Evolutionary conservation across 2,888 invertebrate genomes (phyloP), one percentile per base, ranked within the genome.

Genomic region (Athripsodes cinereus): DNA sequence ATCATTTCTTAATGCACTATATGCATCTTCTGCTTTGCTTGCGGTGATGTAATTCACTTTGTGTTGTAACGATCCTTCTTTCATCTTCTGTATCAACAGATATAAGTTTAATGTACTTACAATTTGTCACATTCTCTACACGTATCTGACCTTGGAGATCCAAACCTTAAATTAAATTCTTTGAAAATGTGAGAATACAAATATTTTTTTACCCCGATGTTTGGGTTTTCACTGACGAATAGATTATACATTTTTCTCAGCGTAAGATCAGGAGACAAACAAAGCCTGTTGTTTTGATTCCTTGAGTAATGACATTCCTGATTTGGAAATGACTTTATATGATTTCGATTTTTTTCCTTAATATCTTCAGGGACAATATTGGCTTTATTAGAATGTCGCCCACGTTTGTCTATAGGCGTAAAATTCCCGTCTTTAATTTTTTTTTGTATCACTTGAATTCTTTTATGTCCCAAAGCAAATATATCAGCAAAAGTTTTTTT

Each of bases 61-160:
- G 20, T 8, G 48, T 48, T 48, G 19, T 21, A 48, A 48, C n/a
- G 10, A 21, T 20, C 19, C n/a, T 48, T 48, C 21, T 48, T 18
- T 48, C 48, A 20, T 48, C 48, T 20, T 20, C 20, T 20, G 48
- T 20, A 48, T 48, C 21, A 21, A 21, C 20, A 48, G 19, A 20
- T 48, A 48, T 20, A 48, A 20, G 21, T 48, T 48, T 48, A 48
- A 48, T 48, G 20, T 48, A 48, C n/a, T n/a, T n/a, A n/a, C n/a
- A n/a, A n/a, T n/a, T n/a, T n/a, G n/a, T n/a, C 8, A 48, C 8
- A 8, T 48, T 21, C 46, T 8, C 48, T 20, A 48, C 19, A 20
- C 3, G 48, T 48, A 21, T 48, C 48, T 20, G 48, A 48, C 19
- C 48, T 18, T 21, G 48, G 48, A 48, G 21, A 48, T 20, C 46